These are phyloP conservation scores for Venturia canescens DNA, from an alignment of 1,140 invertebrate genomes.

Conservation along the genomic window DNA sequence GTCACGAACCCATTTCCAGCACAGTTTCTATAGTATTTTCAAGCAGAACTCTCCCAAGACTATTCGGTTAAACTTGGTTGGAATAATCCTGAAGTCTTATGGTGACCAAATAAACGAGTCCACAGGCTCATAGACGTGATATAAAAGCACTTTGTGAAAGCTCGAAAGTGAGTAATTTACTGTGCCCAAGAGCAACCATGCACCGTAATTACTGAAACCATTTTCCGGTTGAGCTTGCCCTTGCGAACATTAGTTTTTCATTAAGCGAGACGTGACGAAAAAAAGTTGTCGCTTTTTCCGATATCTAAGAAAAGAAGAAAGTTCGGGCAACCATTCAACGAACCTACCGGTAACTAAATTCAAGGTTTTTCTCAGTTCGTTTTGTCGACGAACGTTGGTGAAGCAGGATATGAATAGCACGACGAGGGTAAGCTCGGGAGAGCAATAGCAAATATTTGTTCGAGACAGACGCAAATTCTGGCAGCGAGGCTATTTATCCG, in stretches of 20 bases:
- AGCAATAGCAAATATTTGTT: conserved; percentile 71
- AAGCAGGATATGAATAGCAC: conserved; percentile 61
- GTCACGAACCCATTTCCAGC: not conserved
- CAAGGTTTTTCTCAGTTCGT: conserved; percentile 24
- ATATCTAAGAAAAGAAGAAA: not conserved
- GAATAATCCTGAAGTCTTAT: not conserved
- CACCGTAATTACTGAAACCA: not conserved
- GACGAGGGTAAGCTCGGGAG: conserved; percentile 42
- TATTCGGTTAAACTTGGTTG: not conserved
- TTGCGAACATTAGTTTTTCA: not conserved
- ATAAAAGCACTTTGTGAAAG: not conserved
- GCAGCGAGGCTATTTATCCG: conserved; percentile 63
- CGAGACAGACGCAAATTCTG: conserved; percentile 59
- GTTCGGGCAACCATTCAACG: no score
- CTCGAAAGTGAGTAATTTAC: not conserved
- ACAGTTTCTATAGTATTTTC: conserved; percentile 3
- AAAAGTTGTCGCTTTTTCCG: no score
- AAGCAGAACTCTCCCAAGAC: not conserved
- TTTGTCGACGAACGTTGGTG: conserved; percentile 31
- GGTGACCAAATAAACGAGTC: not conserved
- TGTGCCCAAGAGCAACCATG: not conserved
- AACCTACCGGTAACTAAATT: conserved; percentile 5
- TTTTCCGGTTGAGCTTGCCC: not conserved
- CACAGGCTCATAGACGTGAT: not conserved
- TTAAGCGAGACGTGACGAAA: no score